Conservation (phyloP, 2,888 invertebrate genomes). For the Chymomyza fuscimana region DNA sequence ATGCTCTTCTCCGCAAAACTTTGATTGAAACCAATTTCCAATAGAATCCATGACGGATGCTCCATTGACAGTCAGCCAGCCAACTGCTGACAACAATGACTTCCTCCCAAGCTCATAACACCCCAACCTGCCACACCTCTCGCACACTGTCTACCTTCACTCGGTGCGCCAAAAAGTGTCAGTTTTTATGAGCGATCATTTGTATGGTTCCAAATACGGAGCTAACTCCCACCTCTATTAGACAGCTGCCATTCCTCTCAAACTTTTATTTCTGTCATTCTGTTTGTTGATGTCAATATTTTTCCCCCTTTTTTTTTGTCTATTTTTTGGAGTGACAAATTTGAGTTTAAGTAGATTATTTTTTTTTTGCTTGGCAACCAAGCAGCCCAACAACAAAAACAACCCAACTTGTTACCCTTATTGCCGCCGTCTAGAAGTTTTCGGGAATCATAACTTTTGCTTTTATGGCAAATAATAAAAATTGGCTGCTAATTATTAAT, state of each 20-base stretch:
- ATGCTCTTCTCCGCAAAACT: conserved; percentile 8
- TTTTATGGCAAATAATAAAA: conserved; percentile 3
- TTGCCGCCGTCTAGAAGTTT: too few relatives aligned
- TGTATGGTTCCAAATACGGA: conserved; percentile 32
- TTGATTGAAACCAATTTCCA: conserved; percentile 75
- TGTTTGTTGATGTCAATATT: conserved; percentile 29
- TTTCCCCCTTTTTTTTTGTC: conserved; percentile 37
- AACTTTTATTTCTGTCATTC: conserved; percentile 39
- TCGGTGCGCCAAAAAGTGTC: conserved; percentile 63
- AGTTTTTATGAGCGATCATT: conserved; percentile 74
- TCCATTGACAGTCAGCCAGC: neutral
- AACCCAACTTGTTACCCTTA: neutral
- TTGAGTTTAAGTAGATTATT: conserved; percentile 72
- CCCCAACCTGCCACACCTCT: neutral
- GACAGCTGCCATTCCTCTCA: neutral
- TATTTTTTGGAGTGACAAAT: conserved; percentile 53
- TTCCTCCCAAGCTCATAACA: neutral
- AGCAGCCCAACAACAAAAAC: too few relatives aligned
- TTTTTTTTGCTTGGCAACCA: conserved; percentile 14
- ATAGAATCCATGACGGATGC: conserved; percentile 68
- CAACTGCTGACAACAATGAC: conserved; percentile 41
- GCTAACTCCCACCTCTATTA: neutral
- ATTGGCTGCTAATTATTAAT: conserved; percentile 58
- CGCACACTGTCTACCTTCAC: conserved; percentile 25
- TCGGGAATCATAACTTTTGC: conserved; percentile 5